Evolutionary conservation across 2,797 vertebrate genomes (phyloP).

Genomic region (Anableps anableps): DNA sequence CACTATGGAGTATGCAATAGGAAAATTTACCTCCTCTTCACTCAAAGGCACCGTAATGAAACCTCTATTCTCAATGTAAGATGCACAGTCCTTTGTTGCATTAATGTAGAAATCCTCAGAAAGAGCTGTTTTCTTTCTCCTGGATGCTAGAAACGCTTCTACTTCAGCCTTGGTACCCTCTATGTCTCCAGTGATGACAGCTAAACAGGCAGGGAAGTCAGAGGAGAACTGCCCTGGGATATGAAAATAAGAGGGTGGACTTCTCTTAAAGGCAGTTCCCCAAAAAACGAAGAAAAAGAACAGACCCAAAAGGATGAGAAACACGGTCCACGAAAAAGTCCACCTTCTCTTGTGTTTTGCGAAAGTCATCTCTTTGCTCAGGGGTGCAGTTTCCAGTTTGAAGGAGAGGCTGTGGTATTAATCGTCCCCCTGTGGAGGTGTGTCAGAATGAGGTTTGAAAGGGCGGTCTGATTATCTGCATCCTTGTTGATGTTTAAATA

Average conservation of each 20-base stretch:
- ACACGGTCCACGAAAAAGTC: neutral
- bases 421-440: neutral
- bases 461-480: neutral
- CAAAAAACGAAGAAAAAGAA: slow-evolving; percentile 33
- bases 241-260: neutral
- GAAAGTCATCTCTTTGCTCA: slow-evolving; percentile 15
- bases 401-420: neutral
- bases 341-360: fast-evolving
- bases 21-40: slow-evolving; percentile 82
- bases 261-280: neutral
- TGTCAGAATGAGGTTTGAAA: slow-evolving; percentile 1
- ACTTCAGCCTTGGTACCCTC: slow-evolving; percentile 45
- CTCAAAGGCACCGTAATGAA: slow-evolving; percentile 79
- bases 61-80: slow-evolving; percentile 70
- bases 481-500: neutral
- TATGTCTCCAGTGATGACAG: slow-evolving; percentile 73
- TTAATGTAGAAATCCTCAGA: slow-evolving; percentile 78
- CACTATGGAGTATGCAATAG: slow-evolving; percentile 89
- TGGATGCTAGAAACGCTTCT: slow-evolving; percentile 59
- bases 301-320: slow-evolving; percentile 11
- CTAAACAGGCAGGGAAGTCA: slow-evolving; percentile 73
- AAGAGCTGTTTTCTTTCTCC: slow-evolving; percentile 37
- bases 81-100: slow-evolving; percentile 79
- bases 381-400: neutral
- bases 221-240: slow-evolving; percentile 35